These are phyloP conservation scores for Torymus texanus DNA, from an alignment of 2,888 invertebrate genomes.

Conservation along the genomic window DNA sequence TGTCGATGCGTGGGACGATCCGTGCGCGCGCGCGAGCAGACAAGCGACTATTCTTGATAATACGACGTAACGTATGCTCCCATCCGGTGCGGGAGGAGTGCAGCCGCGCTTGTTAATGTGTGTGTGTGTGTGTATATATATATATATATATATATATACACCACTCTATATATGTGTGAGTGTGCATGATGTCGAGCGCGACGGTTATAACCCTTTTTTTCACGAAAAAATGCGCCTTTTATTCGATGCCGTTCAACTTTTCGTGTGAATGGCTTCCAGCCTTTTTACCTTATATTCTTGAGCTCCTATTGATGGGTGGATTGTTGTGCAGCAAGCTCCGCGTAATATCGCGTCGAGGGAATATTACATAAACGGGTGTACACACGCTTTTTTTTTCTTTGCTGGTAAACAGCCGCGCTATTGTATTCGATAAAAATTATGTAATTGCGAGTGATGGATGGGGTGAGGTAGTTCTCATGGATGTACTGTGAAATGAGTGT, in stretches of 20 bases:
- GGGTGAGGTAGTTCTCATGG: too few relatives aligned
- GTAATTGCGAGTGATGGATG: constrained; percentile 6
- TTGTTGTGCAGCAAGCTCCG: not conserved
- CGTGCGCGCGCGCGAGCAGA: not conserved
- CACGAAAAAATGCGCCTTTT: constrained; percentile 24
- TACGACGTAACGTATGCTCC: constrained; percentile 42
- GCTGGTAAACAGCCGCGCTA: too few relatives aligned
- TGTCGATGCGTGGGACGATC: constrained; percentile 54
- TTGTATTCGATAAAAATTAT: constrained; percentile 19
- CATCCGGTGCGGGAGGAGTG: constrained; percentile 38
- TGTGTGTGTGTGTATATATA: too few relatives aligned
- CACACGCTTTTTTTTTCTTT: not conserved
- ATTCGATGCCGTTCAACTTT: constrained; percentile 35
- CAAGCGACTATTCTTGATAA: constrained; percentile 47
- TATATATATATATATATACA: not conserved
- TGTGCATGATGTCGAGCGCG: not conserved
- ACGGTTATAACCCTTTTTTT: constrained; percentile 42
- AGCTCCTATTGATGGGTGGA: constrained; percentile 9
- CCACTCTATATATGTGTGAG: not conserved
- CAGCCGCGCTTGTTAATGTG: constrained; percentile 4
- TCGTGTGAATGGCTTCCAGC: not conserved
- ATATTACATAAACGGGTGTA: not conserved
- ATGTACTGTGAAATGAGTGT: too few relatives aligned
- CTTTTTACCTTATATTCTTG: not conserved
- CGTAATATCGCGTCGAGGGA: not conserved